Base-by-base conservation (phyloP, 2,113 vertebrate genomes). In the Anguilla japonica region DNA sequence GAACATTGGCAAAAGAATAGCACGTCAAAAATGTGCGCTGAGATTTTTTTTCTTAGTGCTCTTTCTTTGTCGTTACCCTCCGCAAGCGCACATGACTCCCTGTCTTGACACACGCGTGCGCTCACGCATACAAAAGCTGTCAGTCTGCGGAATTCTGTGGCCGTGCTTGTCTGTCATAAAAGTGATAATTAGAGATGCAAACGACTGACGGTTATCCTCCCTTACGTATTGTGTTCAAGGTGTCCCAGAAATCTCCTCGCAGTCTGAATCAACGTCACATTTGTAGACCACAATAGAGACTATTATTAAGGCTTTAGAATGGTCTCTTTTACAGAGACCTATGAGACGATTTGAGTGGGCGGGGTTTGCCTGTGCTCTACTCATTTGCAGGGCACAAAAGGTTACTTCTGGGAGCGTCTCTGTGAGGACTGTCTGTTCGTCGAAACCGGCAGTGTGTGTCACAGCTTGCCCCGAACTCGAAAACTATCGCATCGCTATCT, bases 111-210 rank as follows among this genome's bases (percentile, higher is more conserved):
- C 50, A 13, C 11, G 50, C 60, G 60, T 8, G 26, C 22, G 60
- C 22, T 15, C 56, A 60, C 60, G 8, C 60, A 26, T 26, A 67
- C 60, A 67, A 26, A 67, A 67, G 22, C 18, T 22, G 60, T n/a
- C n/a, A 34, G 11, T 29, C 11, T 29, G 71, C 11, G 71, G n/a
- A n/a, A 75, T 75, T 94, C 94, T 93, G 89, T 92, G 88, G 87
- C 91, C 87, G 20, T 71, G 91, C 89, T 88, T 50, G 89, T 93
- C 91, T 90, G 85, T 84, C 63, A 91, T 93, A 95, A 91, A 83
- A 56, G 60, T 50, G 7, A 46, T 87, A 91, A 91, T 88, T 90
- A 85, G 85, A 34, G 89, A 89, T 43, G 88, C 87, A 82, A 82
- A 89, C 29, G 91, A 87, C 89, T 87, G 82, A 14, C 71, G 78